Evolutionary conservation across 2,888 invertebrate species (phyloP).

Genomic region (Hypsopygia costalis): DNA sequence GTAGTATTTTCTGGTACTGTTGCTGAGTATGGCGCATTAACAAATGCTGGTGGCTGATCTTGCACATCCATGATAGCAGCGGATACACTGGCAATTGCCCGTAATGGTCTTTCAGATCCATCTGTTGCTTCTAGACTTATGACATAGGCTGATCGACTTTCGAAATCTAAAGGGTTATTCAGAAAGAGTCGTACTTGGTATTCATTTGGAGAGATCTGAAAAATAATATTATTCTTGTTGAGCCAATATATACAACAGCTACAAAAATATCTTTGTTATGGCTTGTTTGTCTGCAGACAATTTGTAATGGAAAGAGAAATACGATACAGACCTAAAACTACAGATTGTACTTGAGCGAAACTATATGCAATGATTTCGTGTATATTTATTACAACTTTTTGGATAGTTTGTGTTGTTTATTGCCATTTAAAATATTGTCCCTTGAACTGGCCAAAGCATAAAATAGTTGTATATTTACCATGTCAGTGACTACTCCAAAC

Average conservation of each 20-base stretch:
- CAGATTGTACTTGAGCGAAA: too few species aligned
- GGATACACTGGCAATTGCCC: slow-evolving; percentile 86
- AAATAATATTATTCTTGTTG: too few species aligned
- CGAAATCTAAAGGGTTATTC: slow-evolving; percentile 86
- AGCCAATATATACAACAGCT: too few species aligned
- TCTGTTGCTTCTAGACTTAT: slow-evolving; percentile 85
- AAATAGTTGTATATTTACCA: slow-evolving; percentile 62
- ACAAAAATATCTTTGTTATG: too few species aligned
- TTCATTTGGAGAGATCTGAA: slow-evolving; percentile 83
- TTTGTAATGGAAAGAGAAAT: too few species aligned
- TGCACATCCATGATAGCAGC: slow-evolving; percentile 89
- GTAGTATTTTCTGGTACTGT: slow-evolving; percentile 87
- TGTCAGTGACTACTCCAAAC: slow-evolving; percentile 83
- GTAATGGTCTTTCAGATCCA: slow-evolving; percentile 81
- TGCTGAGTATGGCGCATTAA: slow-evolving; percentile 89
- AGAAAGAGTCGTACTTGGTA: slow-evolving; percentile 85
- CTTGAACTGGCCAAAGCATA: too few species aligned
- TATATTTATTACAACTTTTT: too few species aligned
- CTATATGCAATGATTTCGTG: too few species aligned
- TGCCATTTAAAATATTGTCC: too few species aligned
- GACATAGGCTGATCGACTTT: slow-evolving; percentile 86
- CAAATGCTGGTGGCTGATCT: slow-evolving; percentile 90
- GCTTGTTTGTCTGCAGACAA: too few species aligned
- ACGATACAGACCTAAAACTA: too few species aligned
- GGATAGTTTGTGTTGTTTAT: too few species aligned